Evolutionary conservation across 1,140 invertebrate genomes (phyloP).

Genomic region (Tetraneura akinire): DNA sequence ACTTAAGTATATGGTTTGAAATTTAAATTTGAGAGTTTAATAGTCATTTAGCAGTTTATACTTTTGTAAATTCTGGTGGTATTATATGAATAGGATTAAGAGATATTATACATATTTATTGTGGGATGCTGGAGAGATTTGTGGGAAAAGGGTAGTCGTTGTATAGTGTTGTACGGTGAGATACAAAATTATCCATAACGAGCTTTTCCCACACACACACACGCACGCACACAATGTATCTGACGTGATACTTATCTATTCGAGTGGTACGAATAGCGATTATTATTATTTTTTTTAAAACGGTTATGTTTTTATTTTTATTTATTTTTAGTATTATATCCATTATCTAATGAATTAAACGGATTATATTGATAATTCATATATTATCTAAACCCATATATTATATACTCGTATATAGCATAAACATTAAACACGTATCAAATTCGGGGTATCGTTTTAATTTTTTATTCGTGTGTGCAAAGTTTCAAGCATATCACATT

Average conservation of each 20-base stretch:
- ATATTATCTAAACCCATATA: too few relatives aligned
- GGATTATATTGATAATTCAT: too few relatives aligned
- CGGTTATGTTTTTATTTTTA: background rate
- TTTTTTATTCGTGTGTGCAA: too few relatives aligned
- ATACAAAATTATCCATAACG: slow-evolving; percentile 20
- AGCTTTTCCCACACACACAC: background rate
- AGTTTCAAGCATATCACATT: too few relatives aligned
- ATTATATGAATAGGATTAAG: background rate
- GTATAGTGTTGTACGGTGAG: too few relatives aligned
- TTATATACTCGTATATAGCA: too few relatives aligned
- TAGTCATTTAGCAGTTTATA: background rate
- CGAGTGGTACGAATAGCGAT: background rate
- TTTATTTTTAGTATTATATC: slow-evolving; percentile 12
- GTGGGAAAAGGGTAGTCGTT: background rate
- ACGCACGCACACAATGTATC: background rate
- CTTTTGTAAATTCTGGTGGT: background rate
- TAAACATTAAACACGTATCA: too few relatives aligned
- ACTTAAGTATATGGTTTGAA: background rate
- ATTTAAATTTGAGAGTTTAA: background rate
- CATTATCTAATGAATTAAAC: too few relatives aligned
- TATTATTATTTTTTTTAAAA: background rate
- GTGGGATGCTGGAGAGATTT: background rate
- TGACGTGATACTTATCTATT: background rate
- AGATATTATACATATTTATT: background rate
- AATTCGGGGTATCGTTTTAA: too few relatives aligned